A percentile compares a stretch with the other conserved stretches of the same genome.
These are phyloP conservation scores for Lasiurus borealis DNA, from an alignment of 2,113 vertebrate species.

Conservation along the genomic window DNA sequence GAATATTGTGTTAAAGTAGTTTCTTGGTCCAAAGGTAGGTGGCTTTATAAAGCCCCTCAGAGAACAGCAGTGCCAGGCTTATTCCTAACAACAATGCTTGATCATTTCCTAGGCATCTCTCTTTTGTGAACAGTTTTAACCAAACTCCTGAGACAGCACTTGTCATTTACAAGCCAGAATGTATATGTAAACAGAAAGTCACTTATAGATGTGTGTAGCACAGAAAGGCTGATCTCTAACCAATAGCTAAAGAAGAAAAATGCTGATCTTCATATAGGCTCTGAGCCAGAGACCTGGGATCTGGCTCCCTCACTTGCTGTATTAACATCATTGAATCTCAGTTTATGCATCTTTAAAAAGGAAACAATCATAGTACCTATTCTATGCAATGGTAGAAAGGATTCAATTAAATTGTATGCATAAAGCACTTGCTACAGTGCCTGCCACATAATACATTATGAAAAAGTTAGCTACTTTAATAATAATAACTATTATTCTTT, in stretches of 20 bases:
- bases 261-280: neutral
- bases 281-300: neutral
- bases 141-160: neutral
- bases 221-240: neutral
- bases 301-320: neutral
- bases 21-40: conserved; percentile 31
- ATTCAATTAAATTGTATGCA: conserved; percentile 45
- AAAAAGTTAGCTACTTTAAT: conserved; percentile 57
- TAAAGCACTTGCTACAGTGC: neutral
- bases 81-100: neutral
- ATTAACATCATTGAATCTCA: neutral
- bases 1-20: neutral
- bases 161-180: neutral
- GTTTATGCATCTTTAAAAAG: conserved; percentile 47
- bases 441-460: conserved; percentile 37
- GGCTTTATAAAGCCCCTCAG: neutral
- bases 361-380: neutral
- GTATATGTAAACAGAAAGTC: neutral
- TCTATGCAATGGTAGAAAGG: neutral
- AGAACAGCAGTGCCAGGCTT: neutral
- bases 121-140: conserved; percentile 6
- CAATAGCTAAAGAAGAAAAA: neutral
- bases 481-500: conserved; percentile 56
- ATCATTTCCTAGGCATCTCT: neutral
- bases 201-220: neutral